Percentiles rank a stretch among this genome's conserved stretches.
phyloP scores from a whole-genome alignment of 2,113 vertebrate genomes.

The Lanius ludovicianus region DNA sequence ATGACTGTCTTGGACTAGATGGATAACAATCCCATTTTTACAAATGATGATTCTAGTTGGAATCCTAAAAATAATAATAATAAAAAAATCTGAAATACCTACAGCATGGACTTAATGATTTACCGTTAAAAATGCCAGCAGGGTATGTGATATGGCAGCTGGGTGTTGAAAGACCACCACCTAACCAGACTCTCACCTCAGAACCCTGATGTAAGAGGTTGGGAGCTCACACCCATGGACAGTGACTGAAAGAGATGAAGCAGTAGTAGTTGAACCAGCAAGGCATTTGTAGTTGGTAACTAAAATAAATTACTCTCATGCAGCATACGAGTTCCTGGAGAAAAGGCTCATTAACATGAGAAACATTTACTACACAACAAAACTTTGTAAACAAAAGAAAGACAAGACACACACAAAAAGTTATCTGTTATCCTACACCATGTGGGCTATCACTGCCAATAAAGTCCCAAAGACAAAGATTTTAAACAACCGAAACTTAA shows the following conservation, averaged over 20 bases:
- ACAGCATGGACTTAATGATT: neutral
- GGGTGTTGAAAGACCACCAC: neutral
- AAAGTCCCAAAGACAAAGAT: neutral
- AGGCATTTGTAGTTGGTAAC: neutral
- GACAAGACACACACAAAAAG: neutral
- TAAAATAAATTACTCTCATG: neutral
- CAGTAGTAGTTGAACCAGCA: neutral
- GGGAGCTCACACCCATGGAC: neutral
- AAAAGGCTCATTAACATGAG: neutral
- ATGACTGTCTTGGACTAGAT: neutral
- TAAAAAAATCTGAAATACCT: neutral
- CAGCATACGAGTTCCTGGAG: neutral
- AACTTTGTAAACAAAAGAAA: constrained; percentile 50
- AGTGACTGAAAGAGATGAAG: neutral
- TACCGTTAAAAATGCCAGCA: neutral
- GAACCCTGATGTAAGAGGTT: neutral
- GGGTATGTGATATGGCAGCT: neutral
- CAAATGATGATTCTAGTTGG: neutral
- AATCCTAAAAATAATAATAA: neutral
- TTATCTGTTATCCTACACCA: neutral
- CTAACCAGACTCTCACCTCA: neutral
- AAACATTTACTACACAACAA: constrained; percentile 18
- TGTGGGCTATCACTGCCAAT: neutral
- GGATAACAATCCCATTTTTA: neutral
- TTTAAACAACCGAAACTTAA: neutral